Evolutionary conservation across 2,888 invertebrate genomes (phyloP), one percentile per base, ranked within the genome.

Genomic region (Nemotelus pantherinus): DNA sequence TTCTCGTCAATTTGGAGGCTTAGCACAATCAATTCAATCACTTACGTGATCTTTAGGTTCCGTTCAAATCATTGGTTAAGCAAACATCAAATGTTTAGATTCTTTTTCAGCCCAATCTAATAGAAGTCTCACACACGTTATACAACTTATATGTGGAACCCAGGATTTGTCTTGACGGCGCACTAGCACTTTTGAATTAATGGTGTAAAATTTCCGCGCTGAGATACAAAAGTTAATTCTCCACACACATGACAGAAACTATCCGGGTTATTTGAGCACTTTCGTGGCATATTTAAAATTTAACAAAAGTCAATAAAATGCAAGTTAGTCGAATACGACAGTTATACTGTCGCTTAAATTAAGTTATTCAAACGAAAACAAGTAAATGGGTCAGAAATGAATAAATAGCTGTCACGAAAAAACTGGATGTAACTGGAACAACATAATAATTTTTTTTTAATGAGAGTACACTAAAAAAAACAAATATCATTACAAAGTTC

Each of bases 331-430:
- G 58, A 58, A 58, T 58, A 58, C n/a, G 58, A 58, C 25, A 58
- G 58, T 58, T 58, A 58, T 58, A 5, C n/a, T 9, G 10, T 58
- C 58, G 58, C n/a, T 25, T 5, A 58, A 58, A 58, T 58, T 58
- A 58, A 58, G n/a, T 58, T 58, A 58, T 58, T 58, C 58, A 58
- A 58, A 7, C 58, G n/a, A 58, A n/a, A 58, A 7, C 25, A 58
- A n/a, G 58, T 58, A 58, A 58, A 58, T 58, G 58, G n/a, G 58
- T 5, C n/a, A 7, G 58, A 58, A 5, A 58, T 5, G 58, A 58
- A 58, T 7, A n/a, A 7, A 58, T 9, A 58, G 58, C 58, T 58
- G 58, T 58, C 58, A 58, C 58, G n/a, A 58, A 58, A 6, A 58
- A 6, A n/a, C 58, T 58, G 58, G 58, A 58, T 58, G 58, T 58